Percentiles rank a stretch among this genome's conserved stretches.
These are phyloP conservation scores for Camponotus pennsylvanicus DNA, from an alignment of 1,140 invertebrate species.

Conservation along the genomic window DNA sequence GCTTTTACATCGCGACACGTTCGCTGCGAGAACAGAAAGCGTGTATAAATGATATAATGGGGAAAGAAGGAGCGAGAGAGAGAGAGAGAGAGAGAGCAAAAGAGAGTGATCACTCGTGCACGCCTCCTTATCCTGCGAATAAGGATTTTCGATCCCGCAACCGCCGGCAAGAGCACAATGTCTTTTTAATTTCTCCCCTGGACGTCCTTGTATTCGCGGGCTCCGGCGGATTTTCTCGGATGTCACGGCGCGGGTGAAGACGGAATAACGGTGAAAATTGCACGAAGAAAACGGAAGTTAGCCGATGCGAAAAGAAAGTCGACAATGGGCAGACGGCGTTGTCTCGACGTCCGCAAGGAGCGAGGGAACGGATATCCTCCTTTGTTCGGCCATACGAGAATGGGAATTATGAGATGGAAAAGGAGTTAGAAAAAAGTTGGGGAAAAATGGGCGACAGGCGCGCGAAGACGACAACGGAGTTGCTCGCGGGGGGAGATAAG, in stretches of 20 bases:
- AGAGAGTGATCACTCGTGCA: conserved; percentile 13
- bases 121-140: conserved; percentile 38
- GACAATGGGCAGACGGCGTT: conserved; percentile 62
- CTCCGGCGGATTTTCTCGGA: conserved; percentile 29
- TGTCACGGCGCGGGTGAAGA: conserved; percentile 8
- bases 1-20: conserved; percentile 6
- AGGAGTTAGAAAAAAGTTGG: conserved; percentile 55
- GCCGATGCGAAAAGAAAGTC: conserved; percentile 61
- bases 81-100: no score
- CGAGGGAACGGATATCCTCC: conserved; percentile 34
- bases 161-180: conserved; percentile 32
- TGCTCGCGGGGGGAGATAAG: background rate
- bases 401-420: conserved; percentile 62
- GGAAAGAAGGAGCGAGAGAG: background rate
- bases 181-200: conserved; percentile 58
- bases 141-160: conserved; percentile 6
- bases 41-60: conserved; percentile 30
- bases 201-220: conserved; percentile 21
- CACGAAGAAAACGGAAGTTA: conserved; percentile 60
- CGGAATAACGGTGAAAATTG: conserved; percentile 56
- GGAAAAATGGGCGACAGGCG: conserved; percentile 32
- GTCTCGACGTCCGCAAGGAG: conserved; percentile 57
- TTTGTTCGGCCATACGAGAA: conserved; percentile 62
- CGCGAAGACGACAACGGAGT: background rate
- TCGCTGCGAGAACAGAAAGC: background rate